A percentile compares a stretch with the other conserved stretches of the same genome.
These are phyloP conservation scores for Tachina lurida DNA, from an alignment of 2,888 invertebrate genomes.

Conservation along the genomic window DNA sequence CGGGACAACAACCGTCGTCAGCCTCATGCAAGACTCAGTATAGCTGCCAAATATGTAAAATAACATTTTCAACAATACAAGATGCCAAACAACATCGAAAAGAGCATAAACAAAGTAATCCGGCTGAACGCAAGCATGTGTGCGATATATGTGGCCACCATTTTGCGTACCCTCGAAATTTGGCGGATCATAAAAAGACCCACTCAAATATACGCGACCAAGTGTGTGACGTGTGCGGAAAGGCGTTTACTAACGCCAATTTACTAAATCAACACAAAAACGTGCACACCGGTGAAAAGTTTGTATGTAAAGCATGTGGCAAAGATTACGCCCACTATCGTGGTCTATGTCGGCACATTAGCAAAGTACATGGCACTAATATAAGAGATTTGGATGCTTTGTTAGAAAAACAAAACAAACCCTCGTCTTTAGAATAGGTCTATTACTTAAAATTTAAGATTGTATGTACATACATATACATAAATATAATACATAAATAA, in stretches of 20 bases:
- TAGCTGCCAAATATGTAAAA: slow-evolving; percentile 65
- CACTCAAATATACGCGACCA: slow-evolving; percentile 70
- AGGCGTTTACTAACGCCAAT: slow-evolving; percentile 68
- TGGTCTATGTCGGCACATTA: slow-evolving; percentile 64
- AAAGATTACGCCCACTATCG: slow-evolving; percentile 69
- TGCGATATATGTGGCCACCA: slow-evolving; percentile 65
- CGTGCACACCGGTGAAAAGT: slow-evolving; percentile 66
- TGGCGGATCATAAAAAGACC: slow-evolving; percentile 68
- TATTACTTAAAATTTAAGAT: background rate
- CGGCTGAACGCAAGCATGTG: slow-evolving; percentile 56
- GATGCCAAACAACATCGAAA: slow-evolving; percentile 67
- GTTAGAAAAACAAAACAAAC: slow-evolving; percentile 42
- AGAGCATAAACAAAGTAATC: slow-evolving; percentile 66
- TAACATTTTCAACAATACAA: slow-evolving; percentile 60
- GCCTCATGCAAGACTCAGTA: slow-evolving; percentile 21
- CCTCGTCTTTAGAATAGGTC: background rate
- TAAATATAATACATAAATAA: no score
- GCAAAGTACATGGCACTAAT: slow-evolving; percentile 55
- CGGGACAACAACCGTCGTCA: slow-evolving; percentile 21
- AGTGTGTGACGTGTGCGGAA: slow-evolving; percentile 71
- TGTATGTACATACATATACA: background rate
- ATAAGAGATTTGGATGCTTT: slow-evolving; percentile 56
- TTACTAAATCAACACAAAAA: slow-evolving; percentile 71
- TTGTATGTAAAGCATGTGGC: slow-evolving; percentile 67
- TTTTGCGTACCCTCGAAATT: slow-evolving; percentile 66